These are phyloP conservation scores for Sphenopsis melanotis DNA, from an alignment of 2,797 vertebrate genomes.

Conservation along the genomic window DNA sequence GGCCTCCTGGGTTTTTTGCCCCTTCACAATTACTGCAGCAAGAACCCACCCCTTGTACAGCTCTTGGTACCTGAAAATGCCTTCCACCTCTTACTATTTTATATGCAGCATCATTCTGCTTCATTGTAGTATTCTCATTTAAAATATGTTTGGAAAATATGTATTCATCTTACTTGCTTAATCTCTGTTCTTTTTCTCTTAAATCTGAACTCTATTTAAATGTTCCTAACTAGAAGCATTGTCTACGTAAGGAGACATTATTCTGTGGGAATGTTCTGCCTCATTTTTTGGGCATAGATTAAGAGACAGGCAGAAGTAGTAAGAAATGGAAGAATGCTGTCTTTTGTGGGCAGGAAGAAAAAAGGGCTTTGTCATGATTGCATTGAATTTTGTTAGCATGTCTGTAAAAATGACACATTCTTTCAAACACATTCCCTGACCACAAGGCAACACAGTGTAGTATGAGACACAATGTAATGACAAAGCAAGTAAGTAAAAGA, in stretches of 20 bases:
- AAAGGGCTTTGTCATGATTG: not conserved
- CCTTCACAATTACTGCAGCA: not conserved
- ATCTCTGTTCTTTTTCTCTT: not conserved
- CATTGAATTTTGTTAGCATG: not conserved
- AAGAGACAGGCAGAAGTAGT: not conserved
- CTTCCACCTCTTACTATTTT: not conserved
- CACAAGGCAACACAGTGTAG: not conserved
- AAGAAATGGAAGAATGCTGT: not conserved
- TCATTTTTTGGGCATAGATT: not conserved
- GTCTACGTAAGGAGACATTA: rapidly evolving
- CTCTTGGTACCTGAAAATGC: not conserved
- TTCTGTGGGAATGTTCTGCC: not conserved
- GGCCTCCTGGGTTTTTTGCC: not conserved
- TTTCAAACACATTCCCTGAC: not conserved
- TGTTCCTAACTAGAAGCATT: not conserved
- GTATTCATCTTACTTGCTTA: not conserved
- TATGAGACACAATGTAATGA: not conserved
- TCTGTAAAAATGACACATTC: not conserved
- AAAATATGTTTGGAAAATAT: not conserved
- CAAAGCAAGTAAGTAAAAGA: not conserved
- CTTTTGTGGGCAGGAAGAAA: not conserved
- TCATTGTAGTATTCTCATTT: not conserved
- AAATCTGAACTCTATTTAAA: not conserved
- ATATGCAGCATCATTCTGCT: not conserved
- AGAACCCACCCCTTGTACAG: not conserved